Percentiles rank a stretch among this genome's conserved stretches.
phyloP scores from a whole-genome alignment of 2,797 vertebrate genomes.

The Anabas testudineus region DNA sequence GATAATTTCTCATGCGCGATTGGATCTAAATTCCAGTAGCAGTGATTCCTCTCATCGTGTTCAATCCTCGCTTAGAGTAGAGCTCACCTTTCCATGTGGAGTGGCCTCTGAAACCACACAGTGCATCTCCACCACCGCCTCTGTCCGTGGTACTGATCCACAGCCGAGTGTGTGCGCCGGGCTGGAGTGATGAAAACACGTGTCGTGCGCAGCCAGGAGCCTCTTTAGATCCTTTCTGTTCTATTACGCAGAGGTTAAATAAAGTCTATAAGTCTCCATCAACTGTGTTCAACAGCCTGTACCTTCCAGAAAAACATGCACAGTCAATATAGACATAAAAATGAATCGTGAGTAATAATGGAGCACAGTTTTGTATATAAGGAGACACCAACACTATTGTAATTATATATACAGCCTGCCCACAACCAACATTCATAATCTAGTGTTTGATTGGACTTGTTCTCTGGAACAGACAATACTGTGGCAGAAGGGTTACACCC shows the following conservation, averaged over 20 bases:
- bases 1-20: too few species aligned
- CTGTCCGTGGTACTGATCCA: constrained; percentile 64
- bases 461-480: background rate
- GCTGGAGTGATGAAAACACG: background rate
- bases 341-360: too few species aligned
- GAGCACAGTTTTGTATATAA: too few species aligned
- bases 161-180: background rate
- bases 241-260: too few species aligned
- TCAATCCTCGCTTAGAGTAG: background rate
- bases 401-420: background rate
- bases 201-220: background rate
- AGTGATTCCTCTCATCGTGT: background rate
- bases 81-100: constrained; percentile 10
- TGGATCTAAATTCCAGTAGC: background rate
- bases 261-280: too few species aligned
- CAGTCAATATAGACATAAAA: too few species aligned
- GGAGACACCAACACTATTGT: too few species aligned
- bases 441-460: background rate
- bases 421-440: background rate
- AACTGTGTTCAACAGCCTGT: too few species aligned
- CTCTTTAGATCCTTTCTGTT: background rate
- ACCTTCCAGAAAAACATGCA: too few species aligned
- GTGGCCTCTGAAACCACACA: background rate
- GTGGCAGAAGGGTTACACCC: too few species aligned
- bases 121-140: constrained; percentile 15